These are phyloP conservation scores for Sicus ferrugineus DNA, from an alignment of 2,888 invertebrate species.

Conservation along the genomic window DNA sequence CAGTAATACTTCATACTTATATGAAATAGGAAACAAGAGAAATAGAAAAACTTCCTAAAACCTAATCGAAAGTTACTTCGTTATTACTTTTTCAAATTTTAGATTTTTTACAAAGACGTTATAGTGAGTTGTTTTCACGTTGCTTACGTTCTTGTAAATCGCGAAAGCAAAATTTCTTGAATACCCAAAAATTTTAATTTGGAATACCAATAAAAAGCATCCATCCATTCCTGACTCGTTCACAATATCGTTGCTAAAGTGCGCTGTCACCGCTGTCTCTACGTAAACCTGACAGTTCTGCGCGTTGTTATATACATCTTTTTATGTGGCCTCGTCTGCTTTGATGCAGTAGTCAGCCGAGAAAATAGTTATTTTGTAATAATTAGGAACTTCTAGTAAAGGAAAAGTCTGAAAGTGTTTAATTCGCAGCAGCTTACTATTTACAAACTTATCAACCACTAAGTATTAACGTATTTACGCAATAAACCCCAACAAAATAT, in stretches of 20 bases:
- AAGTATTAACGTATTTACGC: slow-evolving; percentile 8
- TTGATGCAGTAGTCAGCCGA: slow-evolving; percentile 22
- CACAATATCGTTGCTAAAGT: not conserved
- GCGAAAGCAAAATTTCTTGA: no score
- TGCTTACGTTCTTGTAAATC: no score
- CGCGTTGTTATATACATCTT: slow-evolving; percentile 50
- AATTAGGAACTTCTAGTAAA: slow-evolving; percentile 35
- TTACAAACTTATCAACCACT: slow-evolving; percentile 17
- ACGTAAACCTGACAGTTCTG: slow-evolving; percentile 41
- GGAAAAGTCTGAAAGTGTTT: slow-evolving; percentile 45
- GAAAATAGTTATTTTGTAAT: slow-evolving; percentile 30
- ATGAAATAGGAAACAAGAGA: not conserved
- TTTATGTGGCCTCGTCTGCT: slow-evolving; percentile 36
- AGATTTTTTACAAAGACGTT: no score
- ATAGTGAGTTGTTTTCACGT: no score
- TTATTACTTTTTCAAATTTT: no score
- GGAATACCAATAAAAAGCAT: no score
- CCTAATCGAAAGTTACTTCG: no score
- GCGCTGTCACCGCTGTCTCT: slow-evolving; percentile 11
- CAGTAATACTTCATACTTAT: not conserved
- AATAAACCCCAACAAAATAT: slow-evolving; percentile 29
- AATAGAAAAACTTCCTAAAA: no score
- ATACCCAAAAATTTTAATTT: no score
- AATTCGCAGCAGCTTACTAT: slow-evolving; percentile 25
- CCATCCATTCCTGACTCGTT: not conserved